phyloP scores from a whole-genome alignment of 2,797 vertebrate genomes.

The Ctenopoma kingsleyae region DNA sequence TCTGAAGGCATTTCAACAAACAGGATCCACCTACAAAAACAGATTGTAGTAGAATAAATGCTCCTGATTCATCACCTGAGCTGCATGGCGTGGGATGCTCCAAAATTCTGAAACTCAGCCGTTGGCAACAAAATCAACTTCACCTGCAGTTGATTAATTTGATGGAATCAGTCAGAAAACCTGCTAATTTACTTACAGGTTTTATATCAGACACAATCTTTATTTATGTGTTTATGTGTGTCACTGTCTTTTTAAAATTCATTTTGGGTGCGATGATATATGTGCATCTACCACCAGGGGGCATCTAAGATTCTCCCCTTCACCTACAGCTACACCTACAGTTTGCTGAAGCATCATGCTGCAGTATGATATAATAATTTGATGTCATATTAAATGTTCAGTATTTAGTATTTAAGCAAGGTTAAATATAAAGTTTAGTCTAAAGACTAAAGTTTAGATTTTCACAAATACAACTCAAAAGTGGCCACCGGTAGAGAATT shows the following conservation, averaged over 20 bases:
- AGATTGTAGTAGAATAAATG: constrained; percentile 17
- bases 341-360: background rate
- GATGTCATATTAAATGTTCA: constrained; percentile 2
- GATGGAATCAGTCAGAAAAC: constrained; percentile 7
- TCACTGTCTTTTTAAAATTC: background rate
- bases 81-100: background rate
- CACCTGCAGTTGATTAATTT: constrained; percentile 15
- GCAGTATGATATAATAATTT: background rate
- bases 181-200: background rate
- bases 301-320: constrained; percentile 33
- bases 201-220: background rate
- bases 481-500: constrained; percentile 1
- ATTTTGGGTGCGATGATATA: background rate
- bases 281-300: constrained; percentile 64
- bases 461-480: constrained; percentile 13
- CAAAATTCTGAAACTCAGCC: constrained; percentile 1
- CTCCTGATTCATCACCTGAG: constrained; percentile 40
- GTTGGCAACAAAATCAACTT: constrained; percentile 11
- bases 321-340: background rate
- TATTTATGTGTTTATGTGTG: no score
- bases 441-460: background rate
- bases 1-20: constrained; percentile 21
- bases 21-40: constrained; percentile 29
- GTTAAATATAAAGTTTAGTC: background rate
- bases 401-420: no score